Evolutionary conservation across 2,797 vertebrate species (phyloP).

Genomic region (Limnodromus scolopaceus): DNA sequence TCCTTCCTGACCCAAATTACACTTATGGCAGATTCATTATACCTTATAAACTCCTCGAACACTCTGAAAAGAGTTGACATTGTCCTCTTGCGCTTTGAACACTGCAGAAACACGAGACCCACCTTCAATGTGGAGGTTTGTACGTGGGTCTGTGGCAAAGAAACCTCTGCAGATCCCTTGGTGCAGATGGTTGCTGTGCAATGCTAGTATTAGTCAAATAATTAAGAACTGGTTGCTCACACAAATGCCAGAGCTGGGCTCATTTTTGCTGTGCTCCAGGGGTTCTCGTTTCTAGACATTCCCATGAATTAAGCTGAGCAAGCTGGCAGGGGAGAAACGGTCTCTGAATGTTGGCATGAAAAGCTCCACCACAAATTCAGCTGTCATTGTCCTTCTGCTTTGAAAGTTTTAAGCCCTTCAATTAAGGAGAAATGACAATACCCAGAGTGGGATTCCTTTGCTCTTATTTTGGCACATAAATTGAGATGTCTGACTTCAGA

Average conservation of each 20-base stretch:
- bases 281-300: slow-evolving; percentile 61
- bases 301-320: slow-evolving; percentile 58
- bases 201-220: not conserved
- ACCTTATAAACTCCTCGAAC: not conserved
- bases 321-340: slow-evolving; percentile 25
- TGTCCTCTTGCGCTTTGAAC: not conserved
- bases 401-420: slow-evolving; percentile 50
- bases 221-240: slow-evolving; percentile 12
- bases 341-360: slow-evolving; percentile 57
- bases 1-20: not conserved
- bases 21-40: not conserved
- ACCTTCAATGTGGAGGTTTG: not conserved
- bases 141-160: not conserved
- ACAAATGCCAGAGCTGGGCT: slow-evolving; percentile 2
- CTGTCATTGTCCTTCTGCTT: slow-evolving; percentile 57
- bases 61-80: not conserved
- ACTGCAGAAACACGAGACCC: not conserved
- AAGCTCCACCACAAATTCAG: slow-evolving; percentile 40
- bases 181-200: not conserved
- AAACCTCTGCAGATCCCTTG: not conserved
- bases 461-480: slow-evolving; percentile 18
- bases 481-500: slow-evolving; percentile 20
- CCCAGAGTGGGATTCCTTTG: slow-evolving; percentile 47
- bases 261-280: slow-evolving; percentile 34
- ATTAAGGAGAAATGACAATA: slow-evolving; percentile 52